A percentile compares a stretch with the other conserved stretches of the same genome.
phyloP scores from a whole-genome alignment of 1,140 invertebrate genomes.

The Drosophila willistoni region DNA sequence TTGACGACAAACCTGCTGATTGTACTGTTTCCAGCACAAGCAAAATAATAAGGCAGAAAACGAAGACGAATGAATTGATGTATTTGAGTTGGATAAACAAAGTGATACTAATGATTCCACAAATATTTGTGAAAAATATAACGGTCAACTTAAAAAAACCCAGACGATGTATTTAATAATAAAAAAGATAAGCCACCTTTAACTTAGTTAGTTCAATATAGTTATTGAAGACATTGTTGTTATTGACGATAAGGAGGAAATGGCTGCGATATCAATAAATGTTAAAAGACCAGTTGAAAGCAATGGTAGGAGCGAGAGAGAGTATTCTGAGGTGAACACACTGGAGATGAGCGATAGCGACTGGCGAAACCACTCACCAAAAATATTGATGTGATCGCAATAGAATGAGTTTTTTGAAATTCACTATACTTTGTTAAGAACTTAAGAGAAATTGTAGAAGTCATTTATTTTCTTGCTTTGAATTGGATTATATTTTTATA shows the following conservation, averaged over 20 bases:
- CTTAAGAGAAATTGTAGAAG: not conserved
- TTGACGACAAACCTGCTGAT: constrained; percentile 50
- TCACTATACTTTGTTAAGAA: not conserved
- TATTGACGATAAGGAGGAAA: constrained; percentile 51
- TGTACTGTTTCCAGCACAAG: constrained; percentile 47
- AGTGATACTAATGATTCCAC: constrained; percentile 12
- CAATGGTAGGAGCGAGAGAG: constrained; percentile 18
- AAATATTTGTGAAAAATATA: constrained; percentile 48
- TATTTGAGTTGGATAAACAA: not conserved
- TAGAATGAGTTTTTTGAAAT: not conserved
- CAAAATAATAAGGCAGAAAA: constrained; percentile 42
- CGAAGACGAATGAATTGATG: constrained; percentile 44
- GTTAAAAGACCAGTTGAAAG: constrained; percentile 64
- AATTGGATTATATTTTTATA: too few relatives aligned
- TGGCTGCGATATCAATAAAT: constrained; percentile 17
- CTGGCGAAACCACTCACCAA: not conserved
- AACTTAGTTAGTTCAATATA: too few relatives aligned
- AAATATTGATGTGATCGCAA: not conserved
- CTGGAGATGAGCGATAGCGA: constrained; percentile 10
- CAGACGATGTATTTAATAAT: not conserved
- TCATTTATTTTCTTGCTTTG: too few relatives aligned
- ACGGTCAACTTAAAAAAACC: constrained; percentile 41
- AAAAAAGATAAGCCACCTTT: not conserved
- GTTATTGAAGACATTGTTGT: not conserved
- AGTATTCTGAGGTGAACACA: constrained; percentile 9